These are phyloP conservation scores for Brotula barbata DNA, from an alignment of 2,797 vertebrate genomes.

Conservation along the genomic window DNA sequence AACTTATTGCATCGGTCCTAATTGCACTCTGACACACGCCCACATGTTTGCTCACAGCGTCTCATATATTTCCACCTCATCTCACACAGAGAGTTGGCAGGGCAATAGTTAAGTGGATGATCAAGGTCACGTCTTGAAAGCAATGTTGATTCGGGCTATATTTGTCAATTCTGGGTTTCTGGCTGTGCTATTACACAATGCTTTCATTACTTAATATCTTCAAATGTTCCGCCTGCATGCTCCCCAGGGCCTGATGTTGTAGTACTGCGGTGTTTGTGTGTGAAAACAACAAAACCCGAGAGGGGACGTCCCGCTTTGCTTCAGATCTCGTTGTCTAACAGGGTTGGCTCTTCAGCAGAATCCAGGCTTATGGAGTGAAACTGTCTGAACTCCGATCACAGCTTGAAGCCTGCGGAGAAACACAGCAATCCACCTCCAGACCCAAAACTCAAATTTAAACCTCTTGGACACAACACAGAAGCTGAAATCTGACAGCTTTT, in stretches of 20 bases:
- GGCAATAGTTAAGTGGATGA: slow-evolving; percentile 49
- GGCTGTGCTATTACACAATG: slow-evolving; percentile 53
- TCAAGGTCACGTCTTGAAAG: slow-evolving; percentile 46
- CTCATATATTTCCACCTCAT: slow-evolving; percentile 61
- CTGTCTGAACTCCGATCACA: slow-evolving; percentile 34
- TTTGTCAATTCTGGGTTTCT: slow-evolving; percentile 45
- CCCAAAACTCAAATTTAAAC: slow-evolving; percentile 37
- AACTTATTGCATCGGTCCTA: slow-evolving; percentile 64
- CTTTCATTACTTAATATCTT: slow-evolving; percentile 76
- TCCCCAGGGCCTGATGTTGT: slow-evolving; percentile 51
- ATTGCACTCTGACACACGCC: slow-evolving; percentile 66
- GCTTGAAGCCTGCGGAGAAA: slow-evolving; percentile 35
- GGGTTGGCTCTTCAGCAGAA: slow-evolving; percentile 24
- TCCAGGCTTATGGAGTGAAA: slow-evolving; percentile 29
- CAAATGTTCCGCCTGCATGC: slow-evolving; percentile 70
- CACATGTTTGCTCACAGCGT: slow-evolving; percentile 64
- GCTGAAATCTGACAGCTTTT: slow-evolving; percentile 52
- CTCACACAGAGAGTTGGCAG: slow-evolving; percentile 45
- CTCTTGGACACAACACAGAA: slow-evolving; percentile 16
- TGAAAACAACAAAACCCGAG: slow-evolving; percentile 53
- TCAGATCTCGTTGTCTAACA: slow-evolving; percentile 51
- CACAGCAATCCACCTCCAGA: slow-evolving; percentile 35
- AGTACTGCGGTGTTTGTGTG: slow-evolving; percentile 61
- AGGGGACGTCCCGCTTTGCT: slow-evolving; percentile 42
- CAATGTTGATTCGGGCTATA: slow-evolving; percentile 54